Base-by-base conservation (phyloP, 1,140 invertebrate species). In the Psilanteris sp. region DNA sequence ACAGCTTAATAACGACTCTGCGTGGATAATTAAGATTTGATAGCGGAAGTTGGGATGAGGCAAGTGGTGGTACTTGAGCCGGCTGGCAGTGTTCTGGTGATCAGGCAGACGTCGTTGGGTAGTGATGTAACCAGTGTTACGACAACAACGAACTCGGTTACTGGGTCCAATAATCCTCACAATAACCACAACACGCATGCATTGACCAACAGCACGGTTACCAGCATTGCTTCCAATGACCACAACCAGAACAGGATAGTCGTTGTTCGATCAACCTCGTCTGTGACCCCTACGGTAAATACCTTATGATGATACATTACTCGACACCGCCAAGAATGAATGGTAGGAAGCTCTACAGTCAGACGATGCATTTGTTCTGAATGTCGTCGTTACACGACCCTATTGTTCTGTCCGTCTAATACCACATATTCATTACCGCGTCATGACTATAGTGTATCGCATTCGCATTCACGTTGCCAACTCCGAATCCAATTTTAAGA, bases 211-310 rank as follows among this genome's bases (percentile, higher is more conserved):
- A 70, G 81, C 18, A 75, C 80, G 13, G 79, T 82, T 13, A 79
- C 81, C 36, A 82, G 79, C 48, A 80, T 79, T 24, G 79, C 80
- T 31, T 81, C 79, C 37, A 85, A 79, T 67, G 86, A 88, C 77
- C 85, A 88, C 78, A 87, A 88, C 71, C 87, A 87, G 73, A 88
- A 87, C 77, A 81, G 85, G 44, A 87, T 88, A 67, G 86, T 88
- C 73, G 87, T 88, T 67, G 84, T 88, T 13, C 80, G 87, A 68
- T 86, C 86, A 18, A 80, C 87, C 32, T 79, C 83, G 31, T 78
- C 84, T 46, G 79, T 85, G 78, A 85, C 84, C 44, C 79, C 80
- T 37, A 64, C 81, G 79, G 85, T 85, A 79, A 85, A 80, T 82
- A 64, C 44, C 50, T 59, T 59, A 52, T 29, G 48, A 62, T 62